A percentile compares a stretch with the other conserved stretches of the same genome.
Evolutionary conservation across 2,113 vertebrate species (phyloP).

Genomic region (Heloderma charlesbogerti): DNA sequence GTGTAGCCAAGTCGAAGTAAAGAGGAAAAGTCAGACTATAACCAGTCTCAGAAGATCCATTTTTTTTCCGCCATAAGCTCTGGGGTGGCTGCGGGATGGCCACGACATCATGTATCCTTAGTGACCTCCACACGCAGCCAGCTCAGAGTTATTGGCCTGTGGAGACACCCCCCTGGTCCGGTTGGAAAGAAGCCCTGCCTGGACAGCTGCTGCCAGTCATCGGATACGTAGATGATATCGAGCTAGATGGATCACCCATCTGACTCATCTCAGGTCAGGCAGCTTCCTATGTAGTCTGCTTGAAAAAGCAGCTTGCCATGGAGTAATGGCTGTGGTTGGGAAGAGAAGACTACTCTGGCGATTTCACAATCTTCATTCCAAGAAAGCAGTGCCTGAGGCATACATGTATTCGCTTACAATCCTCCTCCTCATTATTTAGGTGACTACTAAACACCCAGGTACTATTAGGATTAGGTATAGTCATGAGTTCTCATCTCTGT

Average conservation of each 20-base stretch:
- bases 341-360: neutral
- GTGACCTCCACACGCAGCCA: too few relatives aligned
- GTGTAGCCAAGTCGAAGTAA: too few relatives aligned
- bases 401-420: neutral
- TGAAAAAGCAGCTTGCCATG: too few relatives aligned
- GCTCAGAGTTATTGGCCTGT: too few relatives aligned
- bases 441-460: neutral
- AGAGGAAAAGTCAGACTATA: too few relatives aligned
- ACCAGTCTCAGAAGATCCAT: too few relatives aligned
- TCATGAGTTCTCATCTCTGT: neutral
- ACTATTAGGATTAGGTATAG: neutral
- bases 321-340: neutral
- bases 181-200: neutral
- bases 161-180: too few relatives aligned
- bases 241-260: neutral
- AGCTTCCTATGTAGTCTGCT: neutral
- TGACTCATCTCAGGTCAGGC: neutral
- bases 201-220: neutral
- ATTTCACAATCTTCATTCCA: neutral
- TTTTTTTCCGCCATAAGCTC: too few relatives aligned
- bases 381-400: neutral
- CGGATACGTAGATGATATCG: neutral
- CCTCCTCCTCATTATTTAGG: neutral
- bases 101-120: too few relatives aligned
- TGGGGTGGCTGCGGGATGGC: too few relatives aligned